phyloP scores from a whole-genome alignment of 2,113 vertebrate species.

The Ia io region DNA sequence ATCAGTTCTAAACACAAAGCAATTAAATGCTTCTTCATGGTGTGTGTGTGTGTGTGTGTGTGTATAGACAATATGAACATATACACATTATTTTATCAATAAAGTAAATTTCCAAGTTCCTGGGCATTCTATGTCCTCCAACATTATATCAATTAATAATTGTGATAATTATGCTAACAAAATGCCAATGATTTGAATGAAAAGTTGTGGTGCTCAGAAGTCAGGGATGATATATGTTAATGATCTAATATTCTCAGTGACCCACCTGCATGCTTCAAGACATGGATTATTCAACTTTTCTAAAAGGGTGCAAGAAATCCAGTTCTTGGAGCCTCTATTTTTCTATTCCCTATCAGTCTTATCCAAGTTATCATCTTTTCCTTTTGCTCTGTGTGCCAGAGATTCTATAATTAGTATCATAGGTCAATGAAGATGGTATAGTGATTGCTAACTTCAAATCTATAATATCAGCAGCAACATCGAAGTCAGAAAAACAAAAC shows the following conservation, averaged over 20 bases:
- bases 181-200: not conserved
- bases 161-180: not conserved
- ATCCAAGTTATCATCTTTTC: not conserved
- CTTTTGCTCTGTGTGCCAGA: not conserved
- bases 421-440: not conserved
- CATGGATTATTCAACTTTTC: not conserved
- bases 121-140: not conserved
- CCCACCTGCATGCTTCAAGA: not conserved
- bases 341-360: not conserved
- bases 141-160: not conserved
- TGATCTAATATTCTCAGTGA: not conserved
- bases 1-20: not conserved
- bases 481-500: not conserved
- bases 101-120: not conserved
- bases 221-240: not conserved
- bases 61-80: not conserved
- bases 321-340: not conserved
- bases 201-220: not conserved
- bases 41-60: not conserved
- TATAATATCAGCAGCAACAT: not conserved
- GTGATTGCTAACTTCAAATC: not conserved
- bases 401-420: not conserved
- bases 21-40: not conserved
- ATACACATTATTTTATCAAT: not conserved
- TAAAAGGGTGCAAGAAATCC: not conserved